Percentiles rank a stretch among this genome's conserved stretches.
Conservation (phyloP, 2,113 vertebrate species). For the Eupsittula cactorum region DNA sequence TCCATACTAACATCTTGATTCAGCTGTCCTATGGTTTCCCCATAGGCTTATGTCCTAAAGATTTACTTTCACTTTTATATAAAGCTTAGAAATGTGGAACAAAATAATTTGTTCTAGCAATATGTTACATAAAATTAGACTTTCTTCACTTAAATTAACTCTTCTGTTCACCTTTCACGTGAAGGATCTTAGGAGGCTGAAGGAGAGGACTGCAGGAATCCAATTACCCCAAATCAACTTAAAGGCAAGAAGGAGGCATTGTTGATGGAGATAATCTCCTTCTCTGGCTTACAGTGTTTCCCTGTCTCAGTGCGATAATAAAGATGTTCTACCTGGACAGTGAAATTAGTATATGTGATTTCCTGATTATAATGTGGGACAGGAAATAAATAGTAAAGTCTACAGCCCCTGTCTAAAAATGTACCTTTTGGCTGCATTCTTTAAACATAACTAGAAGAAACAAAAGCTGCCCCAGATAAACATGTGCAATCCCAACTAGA, state of each 20-base stretch:
- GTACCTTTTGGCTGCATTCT: neutral
- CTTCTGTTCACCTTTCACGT: neutral
- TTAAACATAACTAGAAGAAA: neutral
- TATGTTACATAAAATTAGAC: neutral
- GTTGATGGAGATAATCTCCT: neutral
- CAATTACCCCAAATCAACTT: slow-evolving; percentile 31
- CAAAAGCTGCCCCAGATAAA: neutral
- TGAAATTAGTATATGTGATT: neutral
- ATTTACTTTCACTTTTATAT: neutral
- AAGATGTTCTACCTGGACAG: neutral
- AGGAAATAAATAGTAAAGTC: neutral
- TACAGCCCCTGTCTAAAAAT: neutral
- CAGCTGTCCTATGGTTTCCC: neutral
- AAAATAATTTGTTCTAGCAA: neutral
- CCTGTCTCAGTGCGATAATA: neutral
- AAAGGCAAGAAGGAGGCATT: neutral
- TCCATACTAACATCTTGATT: neutral
- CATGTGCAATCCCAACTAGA: neutral
- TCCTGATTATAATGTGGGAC: neutral
- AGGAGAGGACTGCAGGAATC: neutral
- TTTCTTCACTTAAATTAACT: neutral
- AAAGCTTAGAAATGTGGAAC: neutral
- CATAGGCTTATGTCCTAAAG: neutral
- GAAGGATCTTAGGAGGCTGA: neutral
- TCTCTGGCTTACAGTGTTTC: neutral